These are phyloP conservation scores for Chloropsis hardwickii DNA, from an alignment of 2,113 vertebrate species.

Conservation along the genomic window DNA sequence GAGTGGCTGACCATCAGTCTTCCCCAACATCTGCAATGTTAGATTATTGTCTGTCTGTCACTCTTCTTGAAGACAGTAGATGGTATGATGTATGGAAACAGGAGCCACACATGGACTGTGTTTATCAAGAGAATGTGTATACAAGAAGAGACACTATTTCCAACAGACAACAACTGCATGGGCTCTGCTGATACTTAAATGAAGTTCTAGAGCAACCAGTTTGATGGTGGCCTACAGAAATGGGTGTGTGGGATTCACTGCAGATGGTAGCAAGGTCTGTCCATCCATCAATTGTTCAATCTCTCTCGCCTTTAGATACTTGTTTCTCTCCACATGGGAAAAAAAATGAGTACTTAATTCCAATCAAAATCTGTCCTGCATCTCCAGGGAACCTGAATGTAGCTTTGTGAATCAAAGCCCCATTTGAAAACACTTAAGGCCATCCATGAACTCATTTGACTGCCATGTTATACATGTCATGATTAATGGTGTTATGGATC, in stretches of 20 bases:
- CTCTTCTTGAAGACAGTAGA: neutral
- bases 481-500: neutral
- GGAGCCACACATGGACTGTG: neutral
- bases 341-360: neutral
- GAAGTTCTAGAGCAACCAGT: neutral
- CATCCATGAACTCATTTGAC: neutral
- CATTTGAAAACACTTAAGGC: constrained; percentile 11
- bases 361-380: neutral
- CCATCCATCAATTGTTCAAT: neutral
- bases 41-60: neutral
- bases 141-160: neutral
- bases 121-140: neutral
- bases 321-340: neutral
- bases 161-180: neutral
- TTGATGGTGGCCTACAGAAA: neutral
- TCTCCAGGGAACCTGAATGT: neutral
- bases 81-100: neutral
- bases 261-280: neutral
- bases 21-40: neutral
- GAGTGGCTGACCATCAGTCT: neutral
- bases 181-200: neutral
- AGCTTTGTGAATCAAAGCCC: neutral
- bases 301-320: neutral
- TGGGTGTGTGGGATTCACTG: neutral
- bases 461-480: neutral